Percentiles rank a stretch among this genome's conserved stretches.
phyloP scores from a whole-genome alignment of 2,888 invertebrate species.

The Drosophila nr. medialis region DNA sequence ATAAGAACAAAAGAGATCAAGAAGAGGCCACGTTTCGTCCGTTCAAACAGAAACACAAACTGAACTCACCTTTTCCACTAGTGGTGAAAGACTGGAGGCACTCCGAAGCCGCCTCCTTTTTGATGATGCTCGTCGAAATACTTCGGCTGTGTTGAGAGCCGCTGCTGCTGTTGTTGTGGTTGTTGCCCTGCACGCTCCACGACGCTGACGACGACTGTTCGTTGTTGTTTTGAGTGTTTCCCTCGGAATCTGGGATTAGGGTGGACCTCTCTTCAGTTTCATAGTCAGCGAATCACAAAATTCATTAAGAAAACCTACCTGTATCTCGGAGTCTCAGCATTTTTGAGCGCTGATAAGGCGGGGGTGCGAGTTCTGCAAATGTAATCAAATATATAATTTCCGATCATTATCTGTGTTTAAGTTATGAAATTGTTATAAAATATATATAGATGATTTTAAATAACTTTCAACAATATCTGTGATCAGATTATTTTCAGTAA shows the following conservation, averaged over 20 bases:
- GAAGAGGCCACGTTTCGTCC: constrained; percentile 23
- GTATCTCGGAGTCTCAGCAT: constrained; percentile 91
- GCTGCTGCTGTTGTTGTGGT: constrained; percentile 46
- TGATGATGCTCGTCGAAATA: constrained; percentile 69
- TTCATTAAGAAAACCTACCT: constrained; percentile 86
- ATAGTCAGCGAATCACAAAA: constrained; percentile 2
- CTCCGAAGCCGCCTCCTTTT: constrained; percentile 60
- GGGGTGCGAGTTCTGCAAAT: constrained; percentile 91
- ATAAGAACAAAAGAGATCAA: constrained; percentile 48
- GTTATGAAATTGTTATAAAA: not conserved
- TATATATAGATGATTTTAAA: not conserved
- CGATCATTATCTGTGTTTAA: not conserved
- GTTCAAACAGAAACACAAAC: not conserved
- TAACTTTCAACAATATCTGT: not conserved
- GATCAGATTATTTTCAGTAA: not conserved
- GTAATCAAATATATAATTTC: constrained; percentile 6
- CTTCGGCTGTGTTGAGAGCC: constrained; percentile 55
- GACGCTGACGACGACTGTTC: constrained; percentile 58
- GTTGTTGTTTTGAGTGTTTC: constrained; percentile 86
- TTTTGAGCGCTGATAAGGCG: constrained; percentile 92
- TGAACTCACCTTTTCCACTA: constrained; percentile 91
- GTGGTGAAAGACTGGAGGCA: constrained; percentile 90
- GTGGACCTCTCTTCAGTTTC: constrained; percentile 26
- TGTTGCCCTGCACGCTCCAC: constrained; percentile 50
- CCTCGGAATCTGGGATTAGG: constrained; percentile 86